These are phyloP conservation scores for Probosciger aterrimus DNA, from an alignment of 2,113 vertebrate genomes.

Conservation along the genomic window DNA sequence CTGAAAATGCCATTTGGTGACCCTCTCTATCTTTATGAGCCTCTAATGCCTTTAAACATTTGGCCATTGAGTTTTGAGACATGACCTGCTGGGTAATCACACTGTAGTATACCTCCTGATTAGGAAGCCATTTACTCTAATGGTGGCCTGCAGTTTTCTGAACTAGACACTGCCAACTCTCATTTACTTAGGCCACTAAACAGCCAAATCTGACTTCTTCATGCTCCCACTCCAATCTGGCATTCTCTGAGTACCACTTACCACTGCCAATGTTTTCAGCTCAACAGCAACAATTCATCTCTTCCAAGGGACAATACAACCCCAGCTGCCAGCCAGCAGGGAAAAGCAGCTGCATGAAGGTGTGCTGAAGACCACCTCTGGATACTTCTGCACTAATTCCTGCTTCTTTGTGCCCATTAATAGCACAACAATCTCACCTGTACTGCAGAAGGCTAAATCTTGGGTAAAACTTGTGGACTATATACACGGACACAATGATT, in stretches of 20 bases:
- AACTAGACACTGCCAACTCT: not conserved
- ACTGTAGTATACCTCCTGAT: not conserved
- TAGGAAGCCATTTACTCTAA: not conserved
- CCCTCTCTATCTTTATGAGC: not conserved
- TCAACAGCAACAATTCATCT: not conserved
- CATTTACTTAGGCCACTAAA: not conserved
- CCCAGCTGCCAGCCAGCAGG: not conserved
- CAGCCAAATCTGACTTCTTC: not conserved
- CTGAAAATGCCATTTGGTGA: not conserved
- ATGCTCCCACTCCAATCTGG: not conserved
- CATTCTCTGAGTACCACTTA: not conserved
- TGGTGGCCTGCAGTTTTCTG: not conserved
- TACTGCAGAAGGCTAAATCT: not conserved
- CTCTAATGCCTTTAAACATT: conserved; percentile 22
- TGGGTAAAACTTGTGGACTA: not conserved
- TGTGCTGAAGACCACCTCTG: accelerated
- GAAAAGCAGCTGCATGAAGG: not conserved
- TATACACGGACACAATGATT: accelerated
- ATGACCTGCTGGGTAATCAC: not conserved
- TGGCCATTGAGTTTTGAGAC: not conserved
- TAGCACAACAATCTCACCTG: not conserved
- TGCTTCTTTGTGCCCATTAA: not conserved
- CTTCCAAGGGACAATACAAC: not conserved
- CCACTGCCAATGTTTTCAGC: not conserved
- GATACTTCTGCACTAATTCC: not conserved